These are phyloP conservation scores for Diarsia mendica DNA, from an alignment of 2,888 invertebrate genomes.

Conservation along the genomic window DNA sequence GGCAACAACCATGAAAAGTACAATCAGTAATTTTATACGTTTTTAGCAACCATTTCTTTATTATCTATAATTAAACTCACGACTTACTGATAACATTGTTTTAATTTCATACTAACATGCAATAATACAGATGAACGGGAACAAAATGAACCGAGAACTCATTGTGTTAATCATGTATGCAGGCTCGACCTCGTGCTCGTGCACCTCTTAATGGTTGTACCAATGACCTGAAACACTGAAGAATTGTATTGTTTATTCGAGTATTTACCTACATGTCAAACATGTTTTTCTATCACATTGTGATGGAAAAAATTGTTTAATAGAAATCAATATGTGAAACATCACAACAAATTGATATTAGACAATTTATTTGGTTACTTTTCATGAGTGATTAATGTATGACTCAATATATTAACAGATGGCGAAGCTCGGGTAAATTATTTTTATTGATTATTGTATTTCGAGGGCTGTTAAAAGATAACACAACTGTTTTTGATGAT, in stretches of 20 bases:
- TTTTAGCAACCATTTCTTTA: not conserved
- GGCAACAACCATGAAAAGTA: not conserved
- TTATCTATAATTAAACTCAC: conserved; percentile 14
- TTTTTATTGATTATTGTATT: conserved; percentile 14
- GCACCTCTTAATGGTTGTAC: conserved; percentile 11
- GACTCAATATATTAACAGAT: conserved; percentile 13
- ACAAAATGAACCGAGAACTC: conserved; percentile 9
- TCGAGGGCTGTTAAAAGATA: not conserved
- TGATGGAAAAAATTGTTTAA: not conserved
- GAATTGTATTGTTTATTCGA: conserved; percentile 30
- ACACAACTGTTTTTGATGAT: not conserved
- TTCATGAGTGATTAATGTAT: not conserved
- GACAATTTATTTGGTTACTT: conserved; percentile 2
- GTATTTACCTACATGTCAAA: conserved; percentile 31
- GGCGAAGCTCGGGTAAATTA: not conserved
- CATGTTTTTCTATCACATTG: not conserved
- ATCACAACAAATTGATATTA: not conserved
- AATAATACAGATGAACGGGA: conserved; percentile 30
- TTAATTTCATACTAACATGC: conserved; percentile 9
- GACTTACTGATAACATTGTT: conserved; percentile 35
- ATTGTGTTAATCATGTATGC: conserved; percentile 45
- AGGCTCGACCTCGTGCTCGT: conserved; percentile 11
- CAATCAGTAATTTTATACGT: not conserved
- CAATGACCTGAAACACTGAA: conserved; percentile 24
- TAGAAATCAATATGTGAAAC: not conserved